Percentiles rank a stretch among this genome's conserved stretches.
These are phyloP conservation scores for Pachypanchax playfairii DNA, from an alignment of 2,113 vertebrate species.

Conservation along the genomic window DNA sequence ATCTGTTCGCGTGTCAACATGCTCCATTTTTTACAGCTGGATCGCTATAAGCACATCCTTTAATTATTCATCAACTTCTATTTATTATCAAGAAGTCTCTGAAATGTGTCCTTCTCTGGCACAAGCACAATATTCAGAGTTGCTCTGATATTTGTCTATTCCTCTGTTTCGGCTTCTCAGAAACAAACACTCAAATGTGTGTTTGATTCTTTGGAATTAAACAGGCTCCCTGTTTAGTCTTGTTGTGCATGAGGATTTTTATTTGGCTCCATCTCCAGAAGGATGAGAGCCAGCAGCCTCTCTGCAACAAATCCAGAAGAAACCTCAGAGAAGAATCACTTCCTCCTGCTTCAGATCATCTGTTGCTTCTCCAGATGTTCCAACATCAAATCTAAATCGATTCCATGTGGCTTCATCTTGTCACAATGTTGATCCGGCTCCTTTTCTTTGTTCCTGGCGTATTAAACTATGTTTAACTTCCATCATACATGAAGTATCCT, in stretches of 20 bases:
- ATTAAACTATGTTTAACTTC: not conserved
- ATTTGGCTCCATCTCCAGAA: not conserved
- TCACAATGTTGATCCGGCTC: not conserved
- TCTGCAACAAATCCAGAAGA: not conserved
- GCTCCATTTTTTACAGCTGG: constrained; percentile 1
- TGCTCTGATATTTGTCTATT: not conserved
- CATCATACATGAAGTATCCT: not conserved
- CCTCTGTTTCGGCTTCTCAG: not conserved
- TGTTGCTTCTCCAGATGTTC: not conserved
- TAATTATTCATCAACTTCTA: not conserved
- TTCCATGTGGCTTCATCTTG: not conserved
- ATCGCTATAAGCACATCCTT: not conserved
- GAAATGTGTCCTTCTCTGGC: not conserved
- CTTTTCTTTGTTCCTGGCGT: not conserved
- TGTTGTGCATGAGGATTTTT: not conserved
- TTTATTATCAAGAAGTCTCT: not conserved
- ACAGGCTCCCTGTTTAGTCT: not conserved
- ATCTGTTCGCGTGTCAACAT: not conserved
- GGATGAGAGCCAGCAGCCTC: not conserved
- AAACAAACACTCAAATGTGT: not conserved
- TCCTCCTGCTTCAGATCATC: not conserved
- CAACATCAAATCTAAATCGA: constrained; percentile 3
- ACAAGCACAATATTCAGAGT: not conserved
- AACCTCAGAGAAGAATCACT: not conserved
- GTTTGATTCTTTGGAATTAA: not conserved